These are phyloP conservation scores for Pangasius krempfi DNA, from an alignment of 2,797 vertebrate species.

Conservation along the genomic window DNA sequence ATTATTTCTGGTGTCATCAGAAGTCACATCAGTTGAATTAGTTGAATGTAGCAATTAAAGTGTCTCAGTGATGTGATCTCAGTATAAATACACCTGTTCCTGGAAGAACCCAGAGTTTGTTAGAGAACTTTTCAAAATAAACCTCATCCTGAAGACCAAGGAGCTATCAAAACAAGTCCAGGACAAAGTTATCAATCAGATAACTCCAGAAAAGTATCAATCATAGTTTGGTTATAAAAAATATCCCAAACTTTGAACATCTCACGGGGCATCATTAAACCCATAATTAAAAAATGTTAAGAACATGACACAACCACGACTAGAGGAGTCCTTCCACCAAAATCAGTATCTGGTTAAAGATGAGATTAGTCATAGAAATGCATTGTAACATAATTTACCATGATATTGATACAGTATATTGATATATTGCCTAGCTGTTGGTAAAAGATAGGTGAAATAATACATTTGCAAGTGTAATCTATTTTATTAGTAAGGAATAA, in stretches of 20 bases:
- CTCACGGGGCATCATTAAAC: neutral
- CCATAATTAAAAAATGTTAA: neutral
- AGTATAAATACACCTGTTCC: neutral
- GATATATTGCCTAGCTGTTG: neutral
- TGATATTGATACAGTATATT: neutral
- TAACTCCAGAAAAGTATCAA: no score
- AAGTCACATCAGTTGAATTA: neutral
- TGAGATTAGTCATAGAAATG: neutral
- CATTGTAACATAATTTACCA: neutral
- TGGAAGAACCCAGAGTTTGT: neutral
- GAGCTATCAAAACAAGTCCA: neutral
- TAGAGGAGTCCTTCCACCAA: neutral
- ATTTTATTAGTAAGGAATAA: neutral
- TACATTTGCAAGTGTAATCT: neutral
- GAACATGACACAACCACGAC: no score
- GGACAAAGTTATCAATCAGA: neutral
- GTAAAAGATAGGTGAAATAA: neutral
- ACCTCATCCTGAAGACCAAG: neutral
- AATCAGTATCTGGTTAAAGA: neutral
- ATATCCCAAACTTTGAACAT: neutral
- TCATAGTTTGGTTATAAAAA: neutral
- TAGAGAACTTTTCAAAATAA: neutral
- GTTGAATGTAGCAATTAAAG: neutral
- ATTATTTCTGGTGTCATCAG: neutral
- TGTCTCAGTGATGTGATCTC: neutral